Conservation (phyloP, 1,140 invertebrate species). For the Drosophila parvula region DNA sequence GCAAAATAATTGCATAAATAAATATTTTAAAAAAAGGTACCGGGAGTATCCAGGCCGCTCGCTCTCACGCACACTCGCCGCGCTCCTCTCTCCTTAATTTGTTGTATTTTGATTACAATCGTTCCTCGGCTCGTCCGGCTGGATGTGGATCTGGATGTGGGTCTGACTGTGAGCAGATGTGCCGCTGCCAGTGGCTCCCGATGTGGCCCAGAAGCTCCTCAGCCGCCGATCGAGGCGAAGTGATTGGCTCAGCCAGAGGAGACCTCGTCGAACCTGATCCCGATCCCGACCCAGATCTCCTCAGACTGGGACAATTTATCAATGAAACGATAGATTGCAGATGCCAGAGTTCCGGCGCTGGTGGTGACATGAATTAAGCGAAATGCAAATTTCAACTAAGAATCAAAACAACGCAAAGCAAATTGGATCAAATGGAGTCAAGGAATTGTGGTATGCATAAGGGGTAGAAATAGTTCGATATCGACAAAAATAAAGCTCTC, state of each 20-base stretch:
- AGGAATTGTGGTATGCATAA: not conserved
- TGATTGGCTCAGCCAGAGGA: constrained; percentile 49
- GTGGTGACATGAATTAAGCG: constrained; percentile 32
- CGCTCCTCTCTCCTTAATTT: constrained; percentile 71
- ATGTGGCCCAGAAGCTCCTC: constrained; percentile 13
- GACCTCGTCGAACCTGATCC: constrained; percentile 22
- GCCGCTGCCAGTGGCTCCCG: constrained; percentile 1
- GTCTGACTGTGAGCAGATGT: constrained; percentile 58
- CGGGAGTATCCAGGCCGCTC: constrained; percentile 21
- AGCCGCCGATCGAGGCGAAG: constrained; percentile 67
- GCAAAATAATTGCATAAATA: constrained; percentile 84
- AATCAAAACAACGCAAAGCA: constrained; percentile 30
- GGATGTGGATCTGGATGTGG: constrained; percentile 2
- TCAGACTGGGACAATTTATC: constrained; percentile 69
- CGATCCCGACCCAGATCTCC: constrained; percentile 31
- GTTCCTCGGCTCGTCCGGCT: constrained; percentile 53
- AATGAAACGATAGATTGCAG: constrained; percentile 74
- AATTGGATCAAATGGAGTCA: constrained; percentile 22
- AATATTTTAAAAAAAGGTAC: constrained; percentile 83
- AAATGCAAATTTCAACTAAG: constrained; percentile 61
- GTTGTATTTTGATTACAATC: constrained; percentile 83
- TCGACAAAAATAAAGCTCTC: too few species aligned
- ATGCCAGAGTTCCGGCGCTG: constrained; percentile 22
- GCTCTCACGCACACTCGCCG: constrained; percentile 18
- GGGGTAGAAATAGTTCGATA: not conserved